Base-by-base conservation (phyloP, 1,140 invertebrate species). In the Atta texana region DNA sequence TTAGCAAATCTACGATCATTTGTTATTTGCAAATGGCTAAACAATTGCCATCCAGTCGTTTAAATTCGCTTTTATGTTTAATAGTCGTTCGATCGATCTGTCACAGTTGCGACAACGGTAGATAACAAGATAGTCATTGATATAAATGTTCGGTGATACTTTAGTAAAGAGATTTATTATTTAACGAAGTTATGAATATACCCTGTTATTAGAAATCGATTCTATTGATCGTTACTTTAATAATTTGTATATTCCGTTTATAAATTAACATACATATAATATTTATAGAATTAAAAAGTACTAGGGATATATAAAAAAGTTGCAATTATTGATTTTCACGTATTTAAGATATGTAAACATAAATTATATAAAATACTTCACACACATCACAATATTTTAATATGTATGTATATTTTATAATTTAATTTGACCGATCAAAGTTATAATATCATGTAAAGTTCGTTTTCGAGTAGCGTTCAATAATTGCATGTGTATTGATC, bases 21-120 rank as follows among this genome's bases (percentile, higher is more conserved):
- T 31, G 12, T 31, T 7, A 21, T 80, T 80, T 71, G 49, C 76
- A 49, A 87, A 82, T 87, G 61, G 8, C 14, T 21, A 31, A 78
- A 68, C 57, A 14, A 59, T 57, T 53, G 14, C 39, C 39, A 24
- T 18, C 14, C n/a, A 51, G 16, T 31, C 34, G 55, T 86, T 80
- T 85, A 80, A 88, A 87, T 77, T 88, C 34, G 55, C 57, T 88
- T 77, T 21, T 49, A 28, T 5, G 44, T 68, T 57, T 66, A 87
- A 24, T 34, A 34, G 16, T 24, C 51, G 28, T 51, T 85, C 51
- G 75, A 80, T 78, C 69, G 51, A 66, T 44, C 21, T 61, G 39
- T 57, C 51, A 59, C 39, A 39, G 18, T 2, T 7, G n/a, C 31
- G 28, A 64, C 59, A 53, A n/a, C 34, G 55, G 59, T 61, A 44